phyloP scores from a whole-genome alignment of 2,797 vertebrate genomes.

The Neoniphon sammara region DNA sequence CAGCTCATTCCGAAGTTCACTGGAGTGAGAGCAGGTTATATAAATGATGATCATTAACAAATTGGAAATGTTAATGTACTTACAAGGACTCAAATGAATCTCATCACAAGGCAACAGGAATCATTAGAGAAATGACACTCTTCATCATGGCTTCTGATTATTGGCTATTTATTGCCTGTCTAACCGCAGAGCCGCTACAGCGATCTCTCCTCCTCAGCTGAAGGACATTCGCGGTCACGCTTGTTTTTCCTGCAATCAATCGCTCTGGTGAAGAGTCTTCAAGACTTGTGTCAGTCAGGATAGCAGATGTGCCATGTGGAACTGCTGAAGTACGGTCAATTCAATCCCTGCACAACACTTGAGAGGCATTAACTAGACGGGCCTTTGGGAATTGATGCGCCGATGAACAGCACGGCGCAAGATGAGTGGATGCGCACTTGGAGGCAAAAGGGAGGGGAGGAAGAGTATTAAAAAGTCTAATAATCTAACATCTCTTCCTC shows the following conservation, averaged over 20 bases:
- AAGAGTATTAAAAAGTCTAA: constrained; percentile 5
- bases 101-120: not conserved
- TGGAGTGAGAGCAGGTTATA: not conserved
- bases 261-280: not conserved
- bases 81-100: not conserved
- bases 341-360: constrained; percentile 7
- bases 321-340: not conserved
- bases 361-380: constrained; percentile 18
- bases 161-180: not conserved
- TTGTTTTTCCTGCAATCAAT: not conserved
- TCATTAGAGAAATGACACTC: no score
- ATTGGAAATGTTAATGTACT: not conserved
- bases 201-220: not conserved
- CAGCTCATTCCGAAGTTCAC: no score
- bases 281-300: not conserved
- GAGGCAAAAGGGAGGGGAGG: not conserved
- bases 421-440: not conserved
- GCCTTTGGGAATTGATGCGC: constrained; percentile 6
- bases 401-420: not conserved
- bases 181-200: not conserved
- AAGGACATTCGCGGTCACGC: not conserved
- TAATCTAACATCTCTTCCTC: constrained; percentile 18
- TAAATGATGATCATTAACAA: not conserved
- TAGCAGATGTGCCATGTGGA: not conserved
- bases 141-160: not conserved